Conservation (phyloP, 2,888 invertebrate species). For the Mythimna vitellina region DNA sequence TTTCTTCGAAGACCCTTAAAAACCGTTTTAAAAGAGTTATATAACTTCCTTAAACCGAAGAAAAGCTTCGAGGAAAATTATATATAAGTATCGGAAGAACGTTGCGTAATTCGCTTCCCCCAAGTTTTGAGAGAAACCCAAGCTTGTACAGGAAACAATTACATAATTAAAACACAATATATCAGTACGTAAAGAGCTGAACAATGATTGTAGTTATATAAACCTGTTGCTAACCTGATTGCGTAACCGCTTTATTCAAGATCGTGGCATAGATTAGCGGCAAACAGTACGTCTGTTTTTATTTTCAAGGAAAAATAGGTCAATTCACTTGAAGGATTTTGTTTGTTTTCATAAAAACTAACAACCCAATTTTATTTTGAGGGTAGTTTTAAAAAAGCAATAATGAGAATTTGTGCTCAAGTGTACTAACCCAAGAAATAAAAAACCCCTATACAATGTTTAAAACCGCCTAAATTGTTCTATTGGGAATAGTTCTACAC, state of each 20-base stretch:
- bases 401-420: no score
- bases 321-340: no score
- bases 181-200: slow-evolving; percentile 8
- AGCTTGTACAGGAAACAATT: not conserved
- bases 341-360: no score
- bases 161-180: slow-evolving; percentile 6
- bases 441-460: no score
- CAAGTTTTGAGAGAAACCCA: not conserved
- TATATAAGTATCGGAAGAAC: not conserved
- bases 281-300: slow-evolving; percentile 19
- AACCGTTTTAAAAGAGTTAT: not conserved
- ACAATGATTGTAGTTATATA: slow-evolving; percentile 27
- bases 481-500: no score
- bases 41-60: not conserved
- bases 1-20: slow-evolving; percentile 12
- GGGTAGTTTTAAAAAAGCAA: no score
- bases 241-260: slow-evolving; percentile 50
- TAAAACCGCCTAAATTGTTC: no score
- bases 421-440: no score
- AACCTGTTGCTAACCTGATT: slow-evolving; percentile 24
- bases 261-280: slow-evolving; percentile 44
- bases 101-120: not conserved
- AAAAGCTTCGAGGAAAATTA: slow-evolving; percentile 10
- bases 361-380: no score
- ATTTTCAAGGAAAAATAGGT: slow-evolving; percentile 55